Percentiles rank a stretch among this genome's conserved stretches.
Evolutionary conservation across 2,888 invertebrate genomes (phyloP).

Genomic region (Flabesymbios commensalis): DNA sequence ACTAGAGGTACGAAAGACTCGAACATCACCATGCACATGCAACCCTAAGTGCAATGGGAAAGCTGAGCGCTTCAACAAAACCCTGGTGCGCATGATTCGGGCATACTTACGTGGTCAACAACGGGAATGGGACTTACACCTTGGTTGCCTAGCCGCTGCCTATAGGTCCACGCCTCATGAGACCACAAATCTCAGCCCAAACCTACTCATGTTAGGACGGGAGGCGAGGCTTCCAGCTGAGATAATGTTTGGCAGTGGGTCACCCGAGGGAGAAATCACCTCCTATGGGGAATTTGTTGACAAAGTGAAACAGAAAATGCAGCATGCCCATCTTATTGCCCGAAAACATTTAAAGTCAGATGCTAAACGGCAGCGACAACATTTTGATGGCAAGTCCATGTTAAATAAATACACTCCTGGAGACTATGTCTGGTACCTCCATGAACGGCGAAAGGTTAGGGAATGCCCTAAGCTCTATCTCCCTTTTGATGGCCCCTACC

Average conservation of each 20-base stretch:
- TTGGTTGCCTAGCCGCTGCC: constrained; percentile 27
- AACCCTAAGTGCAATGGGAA: constrained; percentile 31
- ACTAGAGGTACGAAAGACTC: constrained; percentile 31
- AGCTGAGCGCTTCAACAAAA: constrained; percentile 31
- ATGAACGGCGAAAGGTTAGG: background rate
- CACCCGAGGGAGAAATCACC: background rate
- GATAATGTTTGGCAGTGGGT: constrained; percentile 15
- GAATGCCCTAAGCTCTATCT: background rate
- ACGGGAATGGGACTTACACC: constrained; percentile 32
- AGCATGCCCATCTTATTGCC: background rate
- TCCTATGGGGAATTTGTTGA: background rate
- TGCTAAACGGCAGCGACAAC: background rate
- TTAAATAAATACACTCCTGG: background rate
- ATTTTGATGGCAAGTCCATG: background rate
- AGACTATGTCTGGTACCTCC: background rate
- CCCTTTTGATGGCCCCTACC: background rate
- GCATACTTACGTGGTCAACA: constrained; percentile 18
- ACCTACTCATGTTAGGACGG: constrained; percentile 26
- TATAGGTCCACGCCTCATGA: constrained; percentile 25
- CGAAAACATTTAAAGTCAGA: background rate
- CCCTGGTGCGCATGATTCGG: constrained; percentile 25
- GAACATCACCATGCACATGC: constrained; percentile 24
- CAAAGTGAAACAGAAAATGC: background rate
- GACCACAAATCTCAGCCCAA: constrained; percentile 27
- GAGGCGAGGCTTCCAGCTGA: constrained; percentile 31